Evolutionary conservation across 2,888 invertebrate genomes (phyloP).

Genomic region (Sthenelais limicola): DNA sequence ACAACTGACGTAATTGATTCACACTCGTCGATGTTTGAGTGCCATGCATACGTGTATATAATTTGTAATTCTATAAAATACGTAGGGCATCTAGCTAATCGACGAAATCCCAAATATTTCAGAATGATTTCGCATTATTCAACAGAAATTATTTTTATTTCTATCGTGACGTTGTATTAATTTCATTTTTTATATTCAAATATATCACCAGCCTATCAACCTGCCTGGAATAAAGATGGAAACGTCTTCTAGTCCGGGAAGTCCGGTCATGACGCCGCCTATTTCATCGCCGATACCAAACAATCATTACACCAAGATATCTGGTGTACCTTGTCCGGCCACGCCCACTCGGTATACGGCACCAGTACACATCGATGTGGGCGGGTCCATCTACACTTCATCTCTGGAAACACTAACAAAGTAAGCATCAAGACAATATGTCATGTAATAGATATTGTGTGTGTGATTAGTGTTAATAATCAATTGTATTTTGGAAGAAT

Average conservation of each 20-base stretch:
- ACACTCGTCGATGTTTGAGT: too few species aligned
- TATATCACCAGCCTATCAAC: constrained; percentile 5
- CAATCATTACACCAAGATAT: constrained; percentile 81
- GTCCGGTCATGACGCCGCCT: constrained; percentile 49
- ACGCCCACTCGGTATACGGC: constrained; percentile 93
- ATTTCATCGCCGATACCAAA: constrained; percentile 57
- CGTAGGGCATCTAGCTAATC: too few species aligned
- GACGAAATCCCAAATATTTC: too few species aligned
- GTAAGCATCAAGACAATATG: constrained; percentile 76
- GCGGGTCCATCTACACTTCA: constrained; percentile 96
- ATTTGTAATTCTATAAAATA: too few species aligned
- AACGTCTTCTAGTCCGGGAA: constrained; percentile 20
- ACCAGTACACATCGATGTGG: constrained; percentile 97
- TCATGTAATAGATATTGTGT: not conserved
- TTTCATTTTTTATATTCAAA: not conserved
- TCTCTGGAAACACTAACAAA: constrained; percentile 94
- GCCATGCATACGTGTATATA: too few species aligned
- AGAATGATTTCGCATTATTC: too few species aligned
- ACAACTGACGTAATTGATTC: too few species aligned
- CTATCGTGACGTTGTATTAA: too few species aligned
- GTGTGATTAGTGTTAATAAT: too few species aligned
- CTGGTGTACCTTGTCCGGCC: constrained; percentile 94
- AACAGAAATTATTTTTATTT: too few species aligned
- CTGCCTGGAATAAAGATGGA: constrained; percentile 36
- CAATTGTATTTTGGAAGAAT: too few species aligned